Percentiles rank a stretch among this genome's conserved stretches.
These are phyloP conservation scores for Channa striata DNA, from an alignment of 2,797 vertebrate genomes.

Conservation along the genomic window DNA sequence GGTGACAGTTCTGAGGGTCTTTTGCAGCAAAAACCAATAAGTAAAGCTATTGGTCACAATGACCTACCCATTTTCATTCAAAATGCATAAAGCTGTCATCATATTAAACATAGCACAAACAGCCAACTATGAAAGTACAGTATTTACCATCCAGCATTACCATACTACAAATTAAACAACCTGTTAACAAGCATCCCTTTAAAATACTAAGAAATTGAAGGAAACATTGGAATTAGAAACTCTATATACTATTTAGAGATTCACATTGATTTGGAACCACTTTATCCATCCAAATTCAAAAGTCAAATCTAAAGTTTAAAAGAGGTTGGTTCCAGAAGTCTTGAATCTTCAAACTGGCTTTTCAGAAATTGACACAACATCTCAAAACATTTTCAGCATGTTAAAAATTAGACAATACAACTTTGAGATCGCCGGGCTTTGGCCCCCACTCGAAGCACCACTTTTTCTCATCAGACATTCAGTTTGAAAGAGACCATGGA, in stretches of 20 bases:
- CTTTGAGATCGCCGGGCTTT: background rate
- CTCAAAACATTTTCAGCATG: background rate
- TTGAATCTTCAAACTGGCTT: background rate
- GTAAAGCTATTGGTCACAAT: too few species aligned
- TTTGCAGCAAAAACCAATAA: slow-evolving; percentile 24
- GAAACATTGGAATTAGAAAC: background rate
- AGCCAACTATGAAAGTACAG: background rate
- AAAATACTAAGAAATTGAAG: background rate
- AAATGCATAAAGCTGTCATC: background rate
- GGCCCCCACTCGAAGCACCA: background rate
- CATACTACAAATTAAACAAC: background rate
- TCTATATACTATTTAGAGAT: background rate
- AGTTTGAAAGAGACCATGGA: background rate
- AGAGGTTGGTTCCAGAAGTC: too few species aligned
- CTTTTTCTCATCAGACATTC: background rate
- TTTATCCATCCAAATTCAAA: background rate
- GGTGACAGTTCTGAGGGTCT: slow-evolving; percentile 10
- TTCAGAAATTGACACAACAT: background rate
- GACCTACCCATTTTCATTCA: background rate
- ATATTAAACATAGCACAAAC: background rate
- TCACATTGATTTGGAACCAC: too few species aligned
- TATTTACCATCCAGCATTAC: background rate
- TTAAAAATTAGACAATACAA: background rate
- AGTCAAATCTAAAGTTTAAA: background rate
- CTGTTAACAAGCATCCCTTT: background rate